Base-by-base conservation (phyloP, 2,113 vertebrate genomes). In the Hippocampus barbouri region DNA sequence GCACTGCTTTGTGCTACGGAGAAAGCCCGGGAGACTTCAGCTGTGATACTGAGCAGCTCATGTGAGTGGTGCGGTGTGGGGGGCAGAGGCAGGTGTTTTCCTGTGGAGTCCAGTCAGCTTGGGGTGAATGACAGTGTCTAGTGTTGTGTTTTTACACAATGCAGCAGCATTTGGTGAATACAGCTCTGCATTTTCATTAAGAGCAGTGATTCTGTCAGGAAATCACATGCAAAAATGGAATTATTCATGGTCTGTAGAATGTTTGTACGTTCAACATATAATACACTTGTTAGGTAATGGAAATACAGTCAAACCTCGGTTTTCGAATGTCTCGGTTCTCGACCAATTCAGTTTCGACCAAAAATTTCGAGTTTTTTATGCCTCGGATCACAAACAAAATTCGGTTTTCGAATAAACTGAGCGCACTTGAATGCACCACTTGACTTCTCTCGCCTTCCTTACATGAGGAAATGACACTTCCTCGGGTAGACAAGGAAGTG, bases 81-180 rank as follows among this genome's bases (percentile, higher is more conserved):
- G 34, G 43, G 10, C n/a, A 40, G 70, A 38, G 65, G 53, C 47
- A 1, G 78, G 74, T 80, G 79, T 86, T 84, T 88, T 89, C 87
- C 85, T 86, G 84, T 86, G 86, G 81, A 86, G 72, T 73, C 83
- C 83, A 79, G 45, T 77, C 43, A 45, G 12, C 79, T 83, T 9
- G 68, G 85, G 88, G 86, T 87, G 81, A 91, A 85, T 71, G 40
- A 74, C 74, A 54, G 87, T 88, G 83, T 88, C 72, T 85, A 74
- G 87, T 71, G 72, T 91, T 79, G 79, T 81, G 88, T 91, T 89
- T 84, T 89, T 83, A 79, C 80, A 82, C 81, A 67, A 68, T 71
- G 82, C 41, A 14, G 70, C 16, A 56, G 27, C 56, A n/a, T 59
- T 27, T 56, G 54, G 71, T 7, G 64, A 80, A 54, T 2, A 65